Base-by-base conservation (phyloP, 2,797 vertebrate species). In the Coracias cyanogaster region DNA sequence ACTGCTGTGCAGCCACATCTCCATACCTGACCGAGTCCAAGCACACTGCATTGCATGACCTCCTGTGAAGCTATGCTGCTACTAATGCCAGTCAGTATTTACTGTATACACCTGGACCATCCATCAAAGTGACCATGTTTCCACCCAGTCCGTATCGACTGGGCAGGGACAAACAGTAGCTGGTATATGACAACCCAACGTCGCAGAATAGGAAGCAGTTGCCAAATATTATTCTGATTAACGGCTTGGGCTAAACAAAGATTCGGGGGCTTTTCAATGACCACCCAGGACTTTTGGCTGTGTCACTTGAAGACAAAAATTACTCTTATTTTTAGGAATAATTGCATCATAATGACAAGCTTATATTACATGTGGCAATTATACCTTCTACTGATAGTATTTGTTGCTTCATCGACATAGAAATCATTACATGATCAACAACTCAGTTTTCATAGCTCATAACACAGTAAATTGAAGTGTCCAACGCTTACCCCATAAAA, bases 31-130 rank as follows among this genome's bases (percentile, higher is more conserved):
- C 60, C 2, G 37, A 67, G 57, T 41, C 89, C 45, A 4, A 74
- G 92, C 91, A 80, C 82, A 58, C 57, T 60, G 90, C 94, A 49
- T 96, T 95, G 97, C 97, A 97, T 97, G 97, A 76, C 79, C 57
- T 82, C 86, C 61, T 79, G 82, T 69, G 76, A 72, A 91, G 92
- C 90, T 91, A 8, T 46, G 46, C 86, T 78, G 83, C 89, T 94
- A 58, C 86, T 77, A 31, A 31, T 5, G 71, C 89, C 76, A 54
- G 16, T 24, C 52, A 20, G 46, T 64, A 73, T 31, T 57, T 54
- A 37, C 46, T 62, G 89, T 65, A 20, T 1, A 79, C 28, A 55
- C 81, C 64, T 12, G 18, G 88, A 33, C 48, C 83, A 26, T 83
- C 51, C 74, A 28, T 88, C 91, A 11, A 3, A 81, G 15, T 1